Percentiles rank a stretch among this genome's conserved stretches.
Evolutionary conservation across 2,113 vertebrate species (phyloP).

Genomic region (Alligator sinensis): DNA sequence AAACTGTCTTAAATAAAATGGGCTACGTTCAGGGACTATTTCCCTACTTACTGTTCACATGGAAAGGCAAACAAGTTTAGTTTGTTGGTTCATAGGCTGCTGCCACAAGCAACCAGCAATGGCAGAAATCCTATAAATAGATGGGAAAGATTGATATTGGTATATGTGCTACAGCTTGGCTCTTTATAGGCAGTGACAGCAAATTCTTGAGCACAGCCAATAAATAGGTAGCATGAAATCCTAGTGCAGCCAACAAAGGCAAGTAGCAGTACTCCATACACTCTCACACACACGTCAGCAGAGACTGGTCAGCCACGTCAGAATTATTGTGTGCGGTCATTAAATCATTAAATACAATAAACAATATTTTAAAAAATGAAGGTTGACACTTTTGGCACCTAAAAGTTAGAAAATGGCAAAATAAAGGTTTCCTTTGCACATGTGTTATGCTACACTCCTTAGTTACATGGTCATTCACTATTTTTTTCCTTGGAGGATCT

Average conservation of each 20-base stretch:
- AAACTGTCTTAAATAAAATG: slow-evolving; percentile 1
- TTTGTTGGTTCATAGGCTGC: neutral
- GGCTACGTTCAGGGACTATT: slow-evolving; percentile 21
- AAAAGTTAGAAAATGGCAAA: neutral
- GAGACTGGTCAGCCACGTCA: neutral
- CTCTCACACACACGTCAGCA: neutral
- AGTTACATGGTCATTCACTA: neutral
- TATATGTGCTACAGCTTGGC: neutral
- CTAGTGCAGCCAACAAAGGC: neutral
- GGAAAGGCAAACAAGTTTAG: neutral
- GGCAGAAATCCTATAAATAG: neutral
- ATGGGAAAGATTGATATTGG: neutral
- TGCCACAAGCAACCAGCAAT: neutral
- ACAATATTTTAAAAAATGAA: neutral
- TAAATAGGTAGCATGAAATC: slow-evolving; percentile 24
- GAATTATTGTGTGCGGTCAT: neutral
- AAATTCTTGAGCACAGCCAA: neutral
- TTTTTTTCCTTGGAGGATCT: neutral
- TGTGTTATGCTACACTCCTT: neutral
- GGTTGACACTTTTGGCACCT: neutral
- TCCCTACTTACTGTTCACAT: neutral
- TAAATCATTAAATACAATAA: neutral
- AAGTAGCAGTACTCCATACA: slow-evolving; percentile 7
- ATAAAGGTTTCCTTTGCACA: neutral
- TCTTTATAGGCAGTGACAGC: neutral